Evolutionary conservation across 2,888 invertebrate genomes (phyloP).

Genomic region (Drosophila rellima): DNA sequence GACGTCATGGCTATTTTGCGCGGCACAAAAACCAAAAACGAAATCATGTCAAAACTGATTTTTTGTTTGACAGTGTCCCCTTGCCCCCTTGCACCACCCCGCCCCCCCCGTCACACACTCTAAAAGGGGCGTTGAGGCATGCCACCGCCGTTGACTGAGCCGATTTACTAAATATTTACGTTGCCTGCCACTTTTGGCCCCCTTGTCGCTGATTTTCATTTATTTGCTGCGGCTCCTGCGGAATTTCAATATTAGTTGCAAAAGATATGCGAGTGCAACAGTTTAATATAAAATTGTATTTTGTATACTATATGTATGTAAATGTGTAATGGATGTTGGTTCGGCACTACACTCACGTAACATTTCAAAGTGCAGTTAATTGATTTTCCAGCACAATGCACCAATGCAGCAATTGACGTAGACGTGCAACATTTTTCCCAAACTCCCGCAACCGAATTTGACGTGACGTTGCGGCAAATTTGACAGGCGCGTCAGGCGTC

Average conservation of each 20-base stretch:
- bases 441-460: constrained; percentile 26
- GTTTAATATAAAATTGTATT: constrained; percentile 27
- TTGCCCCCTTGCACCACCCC: neutral
- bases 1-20: constrained; percentile 78
- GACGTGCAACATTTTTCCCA: constrained; percentile 12
- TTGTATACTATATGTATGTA: constrained; percentile 4
- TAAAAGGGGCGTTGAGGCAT: constrained; percentile 9
- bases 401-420: constrained; percentile 47
- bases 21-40: constrained; percentile 60
- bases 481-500: constrained; percentile 45
- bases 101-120: too few relatives aligned
- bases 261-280: constrained; percentile 65
- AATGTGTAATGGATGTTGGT: neutral
- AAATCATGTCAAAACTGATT: constrained; percentile 70
- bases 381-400: constrained; percentile 78
- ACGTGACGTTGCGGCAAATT: constrained; percentile 43
- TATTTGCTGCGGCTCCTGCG: constrained; percentile 60
- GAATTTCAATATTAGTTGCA: constrained; percentile 77
- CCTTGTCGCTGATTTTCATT: constrained; percentile 52
- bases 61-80: constrained; percentile 42
- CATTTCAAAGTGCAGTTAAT: constrained; percentile 78
- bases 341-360: constrained; percentile 62
- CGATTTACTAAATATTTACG: constrained; percentile 74
- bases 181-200: constrained; percentile 30
- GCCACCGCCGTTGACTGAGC: constrained; percentile 60